Percentiles rank a stretch among this genome's conserved stretches.
These are phyloP conservation scores for Cercopithecus mona DNA, from an alignment of 2,113 vertebrate species.

Conservation along the genomic window DNA sequence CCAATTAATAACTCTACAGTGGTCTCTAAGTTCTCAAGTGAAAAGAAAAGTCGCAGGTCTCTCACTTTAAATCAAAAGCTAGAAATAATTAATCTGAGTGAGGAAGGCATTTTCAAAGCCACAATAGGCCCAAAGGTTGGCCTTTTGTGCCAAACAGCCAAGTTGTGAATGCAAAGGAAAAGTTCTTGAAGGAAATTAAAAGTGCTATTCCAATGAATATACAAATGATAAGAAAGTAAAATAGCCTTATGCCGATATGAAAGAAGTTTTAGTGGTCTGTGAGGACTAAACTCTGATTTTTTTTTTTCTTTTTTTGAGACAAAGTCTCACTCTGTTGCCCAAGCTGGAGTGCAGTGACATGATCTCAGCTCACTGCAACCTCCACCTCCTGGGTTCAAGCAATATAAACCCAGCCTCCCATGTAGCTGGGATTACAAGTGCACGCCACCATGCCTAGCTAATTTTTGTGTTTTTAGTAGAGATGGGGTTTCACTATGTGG, in stretches of 20 bases:
- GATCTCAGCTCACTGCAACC: too few relatives aligned
- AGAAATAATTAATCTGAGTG: not conserved
- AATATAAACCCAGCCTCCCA: too few relatives aligned
- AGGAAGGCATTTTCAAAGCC: not conserved
- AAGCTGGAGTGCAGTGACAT: too few relatives aligned
- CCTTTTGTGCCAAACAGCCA: not conserved
- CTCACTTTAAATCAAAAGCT: not conserved
- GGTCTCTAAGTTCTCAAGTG: not conserved
- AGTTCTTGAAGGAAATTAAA: not conserved
- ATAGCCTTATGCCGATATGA: not conserved
- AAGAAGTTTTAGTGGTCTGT: not conserved
- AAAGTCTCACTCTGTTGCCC: too few relatives aligned
- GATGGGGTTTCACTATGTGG: too few relatives aligned
- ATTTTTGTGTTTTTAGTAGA: too few relatives aligned
- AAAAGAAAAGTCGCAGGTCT: not conserved
- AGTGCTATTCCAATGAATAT: not conserved
- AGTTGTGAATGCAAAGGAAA: not conserved
- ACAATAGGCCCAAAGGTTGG: not conserved
- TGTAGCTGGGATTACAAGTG: too few relatives aligned
- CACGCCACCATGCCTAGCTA: too few relatives aligned
- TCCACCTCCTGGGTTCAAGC: too few relatives aligned
- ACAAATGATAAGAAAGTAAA: not conserved
- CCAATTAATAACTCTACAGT: not conserved
- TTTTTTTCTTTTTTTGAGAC: too few relatives aligned
- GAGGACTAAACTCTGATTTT: too few relatives aligned